phyloP scores from a whole-genome alignment of 30 jellyfish, hydroid and myxozoan genomes.

The Mastigias papua region DNA sequence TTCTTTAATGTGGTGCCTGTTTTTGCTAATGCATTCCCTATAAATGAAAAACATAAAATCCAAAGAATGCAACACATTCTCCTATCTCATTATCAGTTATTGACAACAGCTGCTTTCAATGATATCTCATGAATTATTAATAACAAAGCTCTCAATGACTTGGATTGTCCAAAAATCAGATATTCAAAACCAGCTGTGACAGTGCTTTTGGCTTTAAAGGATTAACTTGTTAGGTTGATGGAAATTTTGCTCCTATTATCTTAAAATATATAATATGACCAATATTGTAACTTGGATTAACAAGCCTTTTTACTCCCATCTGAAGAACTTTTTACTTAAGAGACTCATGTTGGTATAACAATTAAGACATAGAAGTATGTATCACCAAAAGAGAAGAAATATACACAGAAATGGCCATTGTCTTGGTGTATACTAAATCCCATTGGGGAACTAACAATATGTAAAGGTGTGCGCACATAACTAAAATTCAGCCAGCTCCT shows the following conservation, averaged over 20 bases:
- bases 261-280: too few relatives aligned
- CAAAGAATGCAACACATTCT: neutral
- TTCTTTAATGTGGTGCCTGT: constrained; percentile 85
- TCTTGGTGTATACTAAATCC: too few relatives aligned
- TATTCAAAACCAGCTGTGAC: neutral
- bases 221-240: neutral
- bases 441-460: too few relatives aligned
- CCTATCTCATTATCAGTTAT: neutral
- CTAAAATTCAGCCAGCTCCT: too few relatives aligned
- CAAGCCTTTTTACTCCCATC: too few relatives aligned
- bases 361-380: too few relatives aligned
- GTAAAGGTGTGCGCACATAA: too few relatives aligned
- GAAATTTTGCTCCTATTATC: neutral
- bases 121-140: neutral
- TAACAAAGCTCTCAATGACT: neutral
- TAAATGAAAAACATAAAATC: neutral
- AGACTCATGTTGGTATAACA: too few relatives aligned
- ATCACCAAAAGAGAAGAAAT: too few relatives aligned
- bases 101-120: neutral
- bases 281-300: too few relatives aligned
- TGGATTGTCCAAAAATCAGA: neutral
- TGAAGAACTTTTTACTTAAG: too few relatives aligned
- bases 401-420: too few relatives aligned
- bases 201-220: neutral
- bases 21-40: constrained; percentile 80